phyloP scores from a whole-genome alignment of 2,113 vertebrate genomes.

The Neolamprologus variostigma region DNA sequence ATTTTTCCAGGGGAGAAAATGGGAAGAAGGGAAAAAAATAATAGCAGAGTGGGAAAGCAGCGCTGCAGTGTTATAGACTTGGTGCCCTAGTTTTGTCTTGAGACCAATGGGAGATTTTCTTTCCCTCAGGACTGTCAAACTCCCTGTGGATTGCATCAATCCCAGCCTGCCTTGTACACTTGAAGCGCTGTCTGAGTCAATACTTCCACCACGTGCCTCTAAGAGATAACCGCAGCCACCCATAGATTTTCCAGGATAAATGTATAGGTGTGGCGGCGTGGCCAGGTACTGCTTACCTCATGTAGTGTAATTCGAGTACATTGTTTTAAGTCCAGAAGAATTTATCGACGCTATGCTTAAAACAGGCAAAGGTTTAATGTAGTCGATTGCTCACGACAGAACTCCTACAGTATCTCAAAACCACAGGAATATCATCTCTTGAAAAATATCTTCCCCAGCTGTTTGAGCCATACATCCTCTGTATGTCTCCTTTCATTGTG shows the following conservation, averaged over 20 bases:
- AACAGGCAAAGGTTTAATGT: background rate
- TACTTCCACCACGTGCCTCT: slow-evolving; percentile 42
- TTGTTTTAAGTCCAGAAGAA: background rate
- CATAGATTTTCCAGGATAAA: slow-evolving; percentile 3
- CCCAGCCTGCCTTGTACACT: slow-evolving; percentile 29
- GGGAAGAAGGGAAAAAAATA: background rate
- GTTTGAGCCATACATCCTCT: background rate
- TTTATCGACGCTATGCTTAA: background rate
- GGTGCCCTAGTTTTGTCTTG: slow-evolving; percentile 55
- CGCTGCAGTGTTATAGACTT: slow-evolving; percentile 10
- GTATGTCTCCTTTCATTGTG: slow-evolving; percentile 5
- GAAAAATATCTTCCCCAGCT: background rate
- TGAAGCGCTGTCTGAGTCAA: slow-evolving; percentile 39
- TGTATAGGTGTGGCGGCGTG: background rate
- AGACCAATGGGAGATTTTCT: slow-evolving; percentile 28
- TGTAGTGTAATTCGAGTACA: background rate
- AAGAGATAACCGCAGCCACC: slow-evolving; percentile 24
- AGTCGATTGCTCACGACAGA: background rate
- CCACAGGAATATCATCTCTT: background rate
- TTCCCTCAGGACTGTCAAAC: slow-evolving; percentile 43
- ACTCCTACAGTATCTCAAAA: background rate
- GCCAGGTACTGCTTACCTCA: background rate
- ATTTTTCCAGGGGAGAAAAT: background rate
- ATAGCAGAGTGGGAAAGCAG: slow-evolving; percentile 4
- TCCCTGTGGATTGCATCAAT: slow-evolving; percentile 56